These are phyloP conservation scores for Mythimna lalbum DNA, from an alignment of 2,888 invertebrate species.

Conservation along the genomic window DNA sequence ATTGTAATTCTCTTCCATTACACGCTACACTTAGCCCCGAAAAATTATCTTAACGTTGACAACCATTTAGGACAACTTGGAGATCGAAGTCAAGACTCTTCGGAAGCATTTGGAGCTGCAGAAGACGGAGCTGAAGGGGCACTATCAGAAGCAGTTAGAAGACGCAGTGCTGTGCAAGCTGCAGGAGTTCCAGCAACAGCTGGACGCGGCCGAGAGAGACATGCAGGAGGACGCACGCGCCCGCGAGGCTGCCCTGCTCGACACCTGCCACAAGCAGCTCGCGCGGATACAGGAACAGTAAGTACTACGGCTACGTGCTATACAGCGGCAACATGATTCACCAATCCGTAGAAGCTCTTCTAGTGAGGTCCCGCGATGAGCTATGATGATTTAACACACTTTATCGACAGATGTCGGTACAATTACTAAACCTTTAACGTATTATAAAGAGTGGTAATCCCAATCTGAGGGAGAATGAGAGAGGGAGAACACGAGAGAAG, in stretches of 20 bases:
- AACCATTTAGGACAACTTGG: slow-evolving; percentile 82
- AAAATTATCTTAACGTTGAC: neutral
- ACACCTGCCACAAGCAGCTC: slow-evolving; percentile 93
- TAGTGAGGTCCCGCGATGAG: too few species aligned
- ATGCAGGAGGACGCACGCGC: slow-evolving; percentile 92
- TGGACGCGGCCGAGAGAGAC: slow-evolving; percentile 93
- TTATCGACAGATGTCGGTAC: too few species aligned
- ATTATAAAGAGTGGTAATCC: neutral
- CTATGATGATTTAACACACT: too few species aligned
- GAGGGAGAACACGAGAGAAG: neutral
- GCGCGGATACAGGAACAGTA: slow-evolving; percentile 91
- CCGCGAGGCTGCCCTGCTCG: slow-evolving; percentile 92
- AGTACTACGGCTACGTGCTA: slow-evolving; percentile 52
- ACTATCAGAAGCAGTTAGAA: slow-evolving; percentile 96
- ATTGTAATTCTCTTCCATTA: too few species aligned
- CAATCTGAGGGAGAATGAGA: neutral
- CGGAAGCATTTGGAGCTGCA: slow-evolving; percentile 91
- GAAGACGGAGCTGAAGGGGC: slow-evolving; percentile 92
- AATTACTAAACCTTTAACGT: neutral
- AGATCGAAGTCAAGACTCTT: slow-evolving; percentile 88
- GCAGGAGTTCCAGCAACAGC: slow-evolving; percentile 93
- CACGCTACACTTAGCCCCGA: too few species aligned
- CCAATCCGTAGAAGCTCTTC: too few species aligned
- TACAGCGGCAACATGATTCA: too few species aligned
- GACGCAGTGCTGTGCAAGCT: slow-evolving; percentile 94